Base-by-base conservation (phyloP, 2,113 vertebrate species). In the Thalassoma bifasciatum region DNA sequence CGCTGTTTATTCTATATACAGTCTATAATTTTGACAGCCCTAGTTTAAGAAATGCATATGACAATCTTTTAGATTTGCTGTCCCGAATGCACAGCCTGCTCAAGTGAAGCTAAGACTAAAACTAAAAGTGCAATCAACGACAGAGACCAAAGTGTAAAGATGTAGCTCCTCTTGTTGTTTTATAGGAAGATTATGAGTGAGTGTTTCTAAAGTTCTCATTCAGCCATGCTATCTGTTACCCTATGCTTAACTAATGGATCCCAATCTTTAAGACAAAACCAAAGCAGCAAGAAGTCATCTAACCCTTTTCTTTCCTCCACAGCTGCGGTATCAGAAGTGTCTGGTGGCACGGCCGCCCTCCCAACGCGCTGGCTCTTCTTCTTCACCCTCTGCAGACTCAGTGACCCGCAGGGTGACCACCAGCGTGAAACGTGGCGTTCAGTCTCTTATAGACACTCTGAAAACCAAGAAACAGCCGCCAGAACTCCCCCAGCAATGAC, bases 381-480 rank as follows among this genome's bases (percentile, higher is more conserved):
- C 97, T 12, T 92, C 95, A 0, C 95, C 96, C 6, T 95, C 96
- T 4, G 87, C 95, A 11, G 98, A 99, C 92, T 97, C 98, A 0
- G 91, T 99, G 92, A 97, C 96, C 17, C 94, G 97, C 17, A 95
- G 98, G 68, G 97, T 99, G 83, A 98, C 96, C 21, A 98, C 94
- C 65, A 99, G 98, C 0, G 96, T 99, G 24, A 99, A 99, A 84
- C 94, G 96, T 1, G 95, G 98, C 22, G 97, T 99, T 78, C 91
- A 96, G 84, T 99, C 97, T 66, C 96, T 99, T 90, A 98, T 99
- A 96, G 98, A 98, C 96, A 98, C 97, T 97, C 96, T 99, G 94
- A 99, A 99, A 96, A 93, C 97, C 95, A 99, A 98, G 90, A 96
- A 96, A 64, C 96, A 96, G 0, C 92, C 96, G 53, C 86, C 96